A percentile compares a stretch with the other conserved stretches of the same genome.
These are phyloP conservation scores for Atherinomorus stipes DNA, from an alignment of 2,113 vertebrate genomes.

Conservation along the genomic window DNA sequence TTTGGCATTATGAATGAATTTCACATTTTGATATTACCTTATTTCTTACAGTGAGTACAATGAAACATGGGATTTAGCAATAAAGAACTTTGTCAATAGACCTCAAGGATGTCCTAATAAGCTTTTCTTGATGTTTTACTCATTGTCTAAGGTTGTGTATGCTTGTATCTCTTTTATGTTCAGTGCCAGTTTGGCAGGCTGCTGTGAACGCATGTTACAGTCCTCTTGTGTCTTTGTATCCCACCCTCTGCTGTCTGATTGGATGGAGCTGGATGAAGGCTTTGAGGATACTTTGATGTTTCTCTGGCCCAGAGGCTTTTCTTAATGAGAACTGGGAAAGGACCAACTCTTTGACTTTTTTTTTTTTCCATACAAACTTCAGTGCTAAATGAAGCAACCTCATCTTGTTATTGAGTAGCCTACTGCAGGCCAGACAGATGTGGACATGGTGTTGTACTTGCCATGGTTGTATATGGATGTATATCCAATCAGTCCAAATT, in stretches of 20 bases:
- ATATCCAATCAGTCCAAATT: neutral
- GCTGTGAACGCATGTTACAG: constrained; percentile 67
- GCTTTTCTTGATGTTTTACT: constrained; percentile 56
- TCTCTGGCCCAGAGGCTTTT: constrained; percentile 69
- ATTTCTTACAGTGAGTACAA: constrained; percentile 27
- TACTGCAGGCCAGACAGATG: constrained; percentile 21
- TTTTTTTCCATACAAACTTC: constrained; percentile 57
- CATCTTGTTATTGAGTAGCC: constrained; percentile 29
- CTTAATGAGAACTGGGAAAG: constrained; percentile 74
- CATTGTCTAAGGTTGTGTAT: constrained; percentile 46
- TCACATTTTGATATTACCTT: neutral
- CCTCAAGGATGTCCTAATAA: neutral
- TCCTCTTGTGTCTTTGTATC: constrained; percentile 66
- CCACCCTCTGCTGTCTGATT: constrained; percentile 57
- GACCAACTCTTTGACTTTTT: constrained; percentile 57
- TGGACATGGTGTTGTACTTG: neutral
- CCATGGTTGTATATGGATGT: neutral
- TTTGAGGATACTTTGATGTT: constrained; percentile 74
- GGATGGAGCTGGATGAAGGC: constrained; percentile 67
- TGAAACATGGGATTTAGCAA: constrained; percentile 12
- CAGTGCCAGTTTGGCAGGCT: constrained; percentile 46
- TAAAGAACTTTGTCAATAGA: constrained; percentile 25
- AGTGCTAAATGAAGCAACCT: constrained; percentile 47
- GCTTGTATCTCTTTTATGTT: constrained; percentile 65
- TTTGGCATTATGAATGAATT: constrained; percentile 1